phyloP scores from a whole-genome alignment of 2,113 vertebrate genomes.

The Scolopax mira region DNA sequence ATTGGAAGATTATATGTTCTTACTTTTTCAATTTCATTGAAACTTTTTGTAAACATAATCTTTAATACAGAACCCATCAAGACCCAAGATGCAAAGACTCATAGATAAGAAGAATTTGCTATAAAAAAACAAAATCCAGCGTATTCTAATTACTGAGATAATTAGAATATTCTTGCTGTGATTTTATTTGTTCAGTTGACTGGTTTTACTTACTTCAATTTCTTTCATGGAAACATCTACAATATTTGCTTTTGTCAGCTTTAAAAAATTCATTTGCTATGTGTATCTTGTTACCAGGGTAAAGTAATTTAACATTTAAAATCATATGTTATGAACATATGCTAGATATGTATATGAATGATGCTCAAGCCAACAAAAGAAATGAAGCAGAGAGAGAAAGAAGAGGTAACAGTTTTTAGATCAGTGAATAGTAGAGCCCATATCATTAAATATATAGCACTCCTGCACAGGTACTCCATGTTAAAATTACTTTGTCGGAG shows the following conservation, averaged over 20 bases:
- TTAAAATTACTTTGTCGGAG: neutral
- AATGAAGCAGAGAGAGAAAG: neutral
- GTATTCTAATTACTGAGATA: neutral
- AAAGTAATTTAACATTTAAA: neutral
- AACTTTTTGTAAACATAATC: conserved; percentile 44
- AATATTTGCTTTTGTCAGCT: neutral
- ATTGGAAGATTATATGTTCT: conserved; percentile 33
- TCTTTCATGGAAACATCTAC: neutral
- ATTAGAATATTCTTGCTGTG: neutral
- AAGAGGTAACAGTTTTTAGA: neutral
- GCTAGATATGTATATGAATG: neutral
- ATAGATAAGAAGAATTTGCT: neutral
- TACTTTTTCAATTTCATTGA: conserved; percentile 24
- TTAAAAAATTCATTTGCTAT: neutral
- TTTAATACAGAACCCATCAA: conserved; percentile 19
- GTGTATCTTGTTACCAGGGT: neutral
- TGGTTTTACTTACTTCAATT: neutral
- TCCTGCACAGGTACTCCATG: neutral
- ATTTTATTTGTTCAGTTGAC: neutral
- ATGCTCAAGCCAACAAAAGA: neutral
- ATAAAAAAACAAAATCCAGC: neutral
- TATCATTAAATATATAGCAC: neutral
- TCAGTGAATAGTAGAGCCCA: neutral
- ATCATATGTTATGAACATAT: neutral
- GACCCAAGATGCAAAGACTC: neutral